These are phyloP conservation scores for Pedionomus torquatus DNA, from an alignment of 2,113 vertebrate species.

Conservation along the genomic window DNA sequence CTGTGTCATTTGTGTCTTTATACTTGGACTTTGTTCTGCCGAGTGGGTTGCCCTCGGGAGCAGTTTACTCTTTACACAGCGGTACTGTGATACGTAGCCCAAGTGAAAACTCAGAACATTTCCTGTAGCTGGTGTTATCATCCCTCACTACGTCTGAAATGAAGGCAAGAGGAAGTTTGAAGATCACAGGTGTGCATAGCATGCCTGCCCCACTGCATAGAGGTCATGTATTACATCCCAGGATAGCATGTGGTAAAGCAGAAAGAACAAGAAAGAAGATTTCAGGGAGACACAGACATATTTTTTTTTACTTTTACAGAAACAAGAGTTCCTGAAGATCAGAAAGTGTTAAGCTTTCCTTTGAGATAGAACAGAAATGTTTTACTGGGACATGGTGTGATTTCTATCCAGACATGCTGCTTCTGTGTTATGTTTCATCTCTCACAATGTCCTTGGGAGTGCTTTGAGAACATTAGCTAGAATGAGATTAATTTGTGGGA, in stretches of 20 bases:
- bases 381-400: background rate
- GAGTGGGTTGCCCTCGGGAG: rapidly evolving
- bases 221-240: background rate
- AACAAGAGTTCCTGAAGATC: background rate
- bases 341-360: background rate
- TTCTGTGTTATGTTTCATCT: background rate
- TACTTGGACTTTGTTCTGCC: background rate
- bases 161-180: background rate
- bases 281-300: background rate
- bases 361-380: background rate
- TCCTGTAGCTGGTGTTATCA: background rate
- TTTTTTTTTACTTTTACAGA: background rate
- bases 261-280: background rate
- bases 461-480: background rate
- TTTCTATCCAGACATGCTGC: background rate
- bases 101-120: background rate
- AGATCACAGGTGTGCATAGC: background rate
- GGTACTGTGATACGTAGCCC: background rate
- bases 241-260: background rate
- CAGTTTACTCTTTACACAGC: background rate
- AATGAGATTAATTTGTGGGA: background rate
- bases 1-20: background rate
- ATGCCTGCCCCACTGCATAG: background rate
- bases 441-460: background rate
- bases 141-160: background rate